Base-by-base conservation (phyloP, 2,888 invertebrate genomes). In the Synergus laeviventris region DNA sequence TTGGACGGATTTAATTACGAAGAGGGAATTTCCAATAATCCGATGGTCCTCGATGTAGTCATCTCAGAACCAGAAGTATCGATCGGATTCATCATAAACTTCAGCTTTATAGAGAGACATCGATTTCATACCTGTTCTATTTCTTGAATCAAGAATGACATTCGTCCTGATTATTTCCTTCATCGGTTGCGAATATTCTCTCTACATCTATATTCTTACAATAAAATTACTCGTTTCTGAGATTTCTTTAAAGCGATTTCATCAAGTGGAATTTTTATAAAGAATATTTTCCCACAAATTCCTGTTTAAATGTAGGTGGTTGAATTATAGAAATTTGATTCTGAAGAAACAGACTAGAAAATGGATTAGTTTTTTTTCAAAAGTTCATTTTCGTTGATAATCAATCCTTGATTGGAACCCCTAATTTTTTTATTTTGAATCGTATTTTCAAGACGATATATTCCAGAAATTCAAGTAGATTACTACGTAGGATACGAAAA, bases 81-180 rank as follows among this genome's bases (percentile, higher is more conserved):
- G 66, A 45, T 42, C 14, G 66, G 66, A 66, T 66, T 66, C 42
- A 66, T 66, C 45, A 66, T 66, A 45, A 24, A 66, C 66, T 39
- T 9, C 45, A 66, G 4, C 39, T 39, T 39, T 66, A 66, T 45
- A 1, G 16, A 66, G 66, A 45, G 42, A 24, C 66, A 66, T 45
- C 45, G 24, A 66, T 66, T 66, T 64, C 14, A 11, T 61, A 61
- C 36, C 31, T 62, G 39, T 36, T 61, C 38, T 36, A 31, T 61
- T 61, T 36, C 12, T 31, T 36, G 36, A 16, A 61, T 16, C 38
- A 61, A 38, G 36, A 61, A 36, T 39, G 66, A 66, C 66, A 45
- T 45, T 62, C 62, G 16, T 45, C 42, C 45, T 66, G 14, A 66
- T 42, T 66, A 42, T 38, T 38, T 62, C n/a, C n/a, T 61, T 61